Evolutionary conservation across 1,140 invertebrate genomes (phyloP).

Genomic region (fruit fly (Drosophila melanogaster)): Release_6_plus_ISO1_MT NC_004354.4:2520001-2520500

Average conservation of each 20-base stretch:
- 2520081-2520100: slow-evolving; percentile 3
- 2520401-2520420: too few species aligned
- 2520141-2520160: slow-evolving; percentile 61
- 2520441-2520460: not conserved
- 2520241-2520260: slow-evolving; percentile 22
- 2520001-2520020: slow-evolving; percentile 4
- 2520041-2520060: slow-evolving; percentile 83
- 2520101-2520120: slow-evolving; percentile 9
- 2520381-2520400: slow-evolving; percentile 12
- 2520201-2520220: slow-evolving; percentile 62
- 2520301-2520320: slow-evolving; percentile 80
- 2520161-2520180: slow-evolving; percentile 83
- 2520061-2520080: slow-evolving; percentile 52
- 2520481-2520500: slow-evolving; percentile 51
- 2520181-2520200: slow-evolving; percentile 82
- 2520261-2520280: slow-evolving; percentile 14
- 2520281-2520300: slow-evolving; percentile 16
- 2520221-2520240: slow-evolving; percentile 2
- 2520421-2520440: too few species aligned
- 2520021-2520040: slow-evolving; percentile 72
- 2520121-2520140: not conserved
- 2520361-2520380: slow-evolving; percentile 66
- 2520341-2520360: slow-evolving; percentile 84
- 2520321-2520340: slow-evolving; percentile 84
- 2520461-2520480: slow-evolving; percentile 3